These are phyloP conservation scores for Tribolium madens DNA, from an alignment of 1,140 invertebrate species.

Conservation along the genomic window DNA sequence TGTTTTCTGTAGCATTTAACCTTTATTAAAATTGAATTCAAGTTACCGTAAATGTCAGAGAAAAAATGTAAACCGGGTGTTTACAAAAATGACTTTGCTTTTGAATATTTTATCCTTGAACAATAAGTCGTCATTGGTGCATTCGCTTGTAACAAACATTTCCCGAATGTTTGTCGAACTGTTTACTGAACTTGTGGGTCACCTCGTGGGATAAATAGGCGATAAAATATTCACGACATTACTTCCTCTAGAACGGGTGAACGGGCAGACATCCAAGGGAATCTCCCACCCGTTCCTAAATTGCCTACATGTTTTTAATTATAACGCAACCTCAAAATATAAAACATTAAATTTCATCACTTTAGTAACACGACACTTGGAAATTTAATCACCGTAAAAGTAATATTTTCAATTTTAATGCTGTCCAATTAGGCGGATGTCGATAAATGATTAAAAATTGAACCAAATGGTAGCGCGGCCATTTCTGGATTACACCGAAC, in stretches of 20 bases:
- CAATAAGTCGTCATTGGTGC: background rate
- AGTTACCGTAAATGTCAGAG: too few relatives aligned
- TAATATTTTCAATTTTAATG: background rate
- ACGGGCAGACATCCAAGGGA: constrained; percentile 35
- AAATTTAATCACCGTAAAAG: background rate
- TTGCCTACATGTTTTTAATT: constrained; percentile 45
- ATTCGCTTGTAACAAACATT: background rate
- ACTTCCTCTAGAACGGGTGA: constrained; percentile 1
- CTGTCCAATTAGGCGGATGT: background rate
- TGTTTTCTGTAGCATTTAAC: too few relatives aligned
- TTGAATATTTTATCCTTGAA: background rate
- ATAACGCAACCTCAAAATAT: constrained; percentile 38
- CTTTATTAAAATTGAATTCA: too few relatives aligned
- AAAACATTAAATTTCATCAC: constrained; percentile 22
- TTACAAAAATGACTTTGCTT: background rate
- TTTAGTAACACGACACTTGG: background rate
- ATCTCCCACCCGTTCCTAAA: constrained; percentile 22
- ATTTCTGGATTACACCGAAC: background rate
- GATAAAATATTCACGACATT: constrained; percentile 43
- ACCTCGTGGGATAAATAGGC: constrained; percentile 39
- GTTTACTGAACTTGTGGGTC: background rate
- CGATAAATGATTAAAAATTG: background rate
- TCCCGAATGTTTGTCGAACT: constrained; percentile 12
- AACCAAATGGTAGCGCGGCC: background rate
- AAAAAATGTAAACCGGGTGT: too few relatives aligned